Base-by-base conservation (phyloP, 1,140 invertebrate species). In the Lethocerus indicus region DNA sequence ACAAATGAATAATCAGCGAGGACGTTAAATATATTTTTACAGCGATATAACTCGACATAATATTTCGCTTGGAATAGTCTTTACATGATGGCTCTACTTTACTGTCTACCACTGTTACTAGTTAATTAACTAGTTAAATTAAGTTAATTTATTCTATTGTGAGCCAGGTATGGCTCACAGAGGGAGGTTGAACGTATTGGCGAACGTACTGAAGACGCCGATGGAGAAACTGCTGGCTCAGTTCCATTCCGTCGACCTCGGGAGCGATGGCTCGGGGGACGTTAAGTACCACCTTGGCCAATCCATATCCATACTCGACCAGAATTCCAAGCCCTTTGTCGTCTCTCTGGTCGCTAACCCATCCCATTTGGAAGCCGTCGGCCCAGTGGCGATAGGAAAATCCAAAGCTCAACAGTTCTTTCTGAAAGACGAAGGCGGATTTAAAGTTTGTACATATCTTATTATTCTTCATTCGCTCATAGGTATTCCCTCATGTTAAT, bases 221-320 rank as follows among this genome's bases (percentile, higher is more conserved):
- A 13, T 42, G 16, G 2, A 7, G 27, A 29, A 52, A 5, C 21
- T 52, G 42, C 47, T 52, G 18, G 16, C 43, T 13, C 23, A 23
- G 13, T 52, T 47, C 45, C 25, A 12, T n/a, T 13, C 7, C 2
- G 5, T 39, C 14, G 14, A 7, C 3, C n/a, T 27, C 5, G 29
- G n/a, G n/a, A 9, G n/a, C n/a, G 9, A 12, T 35, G 51, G 45
- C 1, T 27, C 51, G 1, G 51, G 51, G 16, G 51, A 52, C 25
- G 51, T 52, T 1, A 52, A 52, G 24, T 52, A 52, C 28, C 51
- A 52, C 32, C 24, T 52, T 12, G 51, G 51, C 4, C 96, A 96
- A 70, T 92, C 94, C 7, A n/a, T n/a, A n/a, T 97, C 93, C 14
- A 92, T 97, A 75, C 70, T 98, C 50, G 93, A 98, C 71, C 80